Conservation (phyloP, 2,888 invertebrate species). For the Uropetala carovei region DNA sequence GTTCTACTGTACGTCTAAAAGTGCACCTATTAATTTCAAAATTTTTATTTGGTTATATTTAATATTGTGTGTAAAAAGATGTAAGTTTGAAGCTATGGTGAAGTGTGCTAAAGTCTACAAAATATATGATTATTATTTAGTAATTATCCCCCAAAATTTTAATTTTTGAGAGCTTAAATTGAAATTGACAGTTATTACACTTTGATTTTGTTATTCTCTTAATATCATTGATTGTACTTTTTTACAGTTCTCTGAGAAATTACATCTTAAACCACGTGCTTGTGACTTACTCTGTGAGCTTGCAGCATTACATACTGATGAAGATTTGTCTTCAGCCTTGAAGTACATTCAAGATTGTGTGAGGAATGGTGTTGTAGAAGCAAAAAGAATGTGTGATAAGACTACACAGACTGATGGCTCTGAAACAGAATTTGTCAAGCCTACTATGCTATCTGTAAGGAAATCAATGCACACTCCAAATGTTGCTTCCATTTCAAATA, state of each 20-base stretch:
- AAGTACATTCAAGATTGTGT: neutral
- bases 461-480: neutral
- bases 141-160: no score
- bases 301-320: neutral
- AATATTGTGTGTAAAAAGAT: no score
- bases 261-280: constrained; percentile 4
- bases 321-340: neutral
- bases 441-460: neutral
- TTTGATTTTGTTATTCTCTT: no score
- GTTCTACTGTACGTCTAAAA: no score
- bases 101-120: no score
- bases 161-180: no score
- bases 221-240: neutral
- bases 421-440: neutral
- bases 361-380: neutral
- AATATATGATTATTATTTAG: no score
- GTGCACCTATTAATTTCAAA: no score
- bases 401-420: neutral
- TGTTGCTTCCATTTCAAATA: neutral
- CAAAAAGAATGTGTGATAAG: neutral
- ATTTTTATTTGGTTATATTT: no score
- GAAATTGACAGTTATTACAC: no score
- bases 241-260: neutral
- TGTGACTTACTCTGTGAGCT: constrained; percentile 7
- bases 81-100: no score